Evolutionary conservation across 2,888 invertebrate genomes (phyloP), one percentile per base, ranked within the genome.

Genomic region (Auanema freiburgensis): DNA sequence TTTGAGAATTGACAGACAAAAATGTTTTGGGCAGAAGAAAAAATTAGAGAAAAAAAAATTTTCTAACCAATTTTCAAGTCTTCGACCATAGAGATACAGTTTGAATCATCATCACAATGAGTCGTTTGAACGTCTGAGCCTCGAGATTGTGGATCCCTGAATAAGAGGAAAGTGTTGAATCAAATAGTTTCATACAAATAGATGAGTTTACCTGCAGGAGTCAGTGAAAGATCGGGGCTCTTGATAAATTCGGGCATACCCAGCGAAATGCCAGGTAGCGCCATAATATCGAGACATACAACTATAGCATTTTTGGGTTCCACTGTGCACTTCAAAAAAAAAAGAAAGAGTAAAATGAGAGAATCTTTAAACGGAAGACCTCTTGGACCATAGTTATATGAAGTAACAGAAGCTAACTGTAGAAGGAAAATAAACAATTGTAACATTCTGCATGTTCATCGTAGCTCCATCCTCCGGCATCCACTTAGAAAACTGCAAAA

Each of bases 211-310:
- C 75, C 74, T 69, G 74, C 80, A 80, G 50, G 74, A 69, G 62
- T 79, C 80, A 8, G 78, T 79, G 57, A 80, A 80, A 2, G 76
- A 64, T 3, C 72, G 56, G 0, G 80, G 80, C 63, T 79, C 79
- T 64, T 74, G 69, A 63, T 80, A 80, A 23, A 80, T 78, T 43
- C 74, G 61, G 12, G 78, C 76, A 61, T 80, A 80, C 5, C 79
- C 79, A 6, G 78, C 73, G 59, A 79, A 80, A 44, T 79, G 74
- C 80, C 80, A 80, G 50, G 78, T 79, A 16, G 74, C 74, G 25
- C 79, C 80, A 57, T 80, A 80, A 59, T 79, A 79, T 14, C 79
- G 63, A 3, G 79, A 79, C 79, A 80, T 79, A 64, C 80, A 80
- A 58, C 76, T 77, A 63, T 72, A 80, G 63, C 80, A 80, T 40